A percentile compares a stretch with the other conserved stretches of the same genome.
These are phyloP conservation scores for Pteronura brasiliensis DNA, from an alignment of 2,113 vertebrate genomes.

Conservation along the genomic window DNA sequence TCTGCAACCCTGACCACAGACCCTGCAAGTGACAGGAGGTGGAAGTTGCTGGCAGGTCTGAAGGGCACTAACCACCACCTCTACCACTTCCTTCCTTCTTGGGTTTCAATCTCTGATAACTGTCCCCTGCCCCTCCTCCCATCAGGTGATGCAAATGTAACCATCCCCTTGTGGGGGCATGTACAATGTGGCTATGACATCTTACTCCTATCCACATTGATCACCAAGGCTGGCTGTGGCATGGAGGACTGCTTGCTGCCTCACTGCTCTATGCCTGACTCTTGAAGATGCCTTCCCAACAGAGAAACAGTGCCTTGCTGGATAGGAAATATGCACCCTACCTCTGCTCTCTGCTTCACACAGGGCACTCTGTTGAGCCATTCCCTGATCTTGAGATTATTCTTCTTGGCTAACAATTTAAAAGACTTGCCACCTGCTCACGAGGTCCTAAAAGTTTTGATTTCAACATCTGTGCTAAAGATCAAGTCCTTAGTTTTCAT, in stretches of 20 bases:
- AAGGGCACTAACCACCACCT: not conserved
- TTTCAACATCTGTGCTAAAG: not conserved
- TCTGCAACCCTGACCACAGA: constrained; percentile 5
- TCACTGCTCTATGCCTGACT: not conserved
- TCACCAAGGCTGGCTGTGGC: not conserved
- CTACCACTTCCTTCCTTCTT: constrained; percentile 37
- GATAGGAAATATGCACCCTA: rapidly evolving
- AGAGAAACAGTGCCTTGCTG: not conserved
- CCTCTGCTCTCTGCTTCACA: not conserved
- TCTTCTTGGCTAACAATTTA: not conserved
- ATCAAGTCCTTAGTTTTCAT: not conserved
- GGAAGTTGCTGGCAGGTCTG: not conserved
- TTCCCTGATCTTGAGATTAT: not conserved
- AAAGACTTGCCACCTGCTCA: not conserved
- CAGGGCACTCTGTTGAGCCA: not conserved
- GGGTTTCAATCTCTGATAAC: not conserved
- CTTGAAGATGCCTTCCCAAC: not conserved
- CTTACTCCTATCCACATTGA: not conserved
- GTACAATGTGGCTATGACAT: not conserved
- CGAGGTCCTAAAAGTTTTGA: not conserved
- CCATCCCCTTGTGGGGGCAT: too few relatives aligned
- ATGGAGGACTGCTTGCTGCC: not conserved
- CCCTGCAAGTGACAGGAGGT: not conserved
- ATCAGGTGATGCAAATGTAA: not conserved
- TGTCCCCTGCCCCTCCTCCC: too few relatives aligned